Evolutionary conservation across 2,113 vertebrate species (phyloP), one percentile per base, ranked within the genome.

Genomic region (Oncorhynchus nerka): DNA sequence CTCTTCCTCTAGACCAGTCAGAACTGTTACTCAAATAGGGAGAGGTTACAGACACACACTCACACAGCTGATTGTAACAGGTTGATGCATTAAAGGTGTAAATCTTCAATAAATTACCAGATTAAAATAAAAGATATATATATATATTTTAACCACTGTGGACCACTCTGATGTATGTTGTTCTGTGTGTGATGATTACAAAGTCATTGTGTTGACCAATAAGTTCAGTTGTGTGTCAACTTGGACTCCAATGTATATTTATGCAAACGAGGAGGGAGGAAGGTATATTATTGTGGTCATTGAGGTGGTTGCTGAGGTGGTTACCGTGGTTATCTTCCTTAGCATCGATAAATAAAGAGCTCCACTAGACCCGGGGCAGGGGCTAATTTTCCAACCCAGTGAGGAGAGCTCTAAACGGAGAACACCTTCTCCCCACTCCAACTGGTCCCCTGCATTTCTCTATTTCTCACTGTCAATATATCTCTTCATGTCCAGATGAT

Each of bases 301-400:
- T 24, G 15, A 4, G 13, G 55, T 69, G 66, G n/a, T 55, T 49
- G 24, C 22, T 12, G 15, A 5, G 13, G 66, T 69, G 71, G n/a
- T 55, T 49, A 20, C 22, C 6, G 75, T 76, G 32, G 70, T 80
- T 88, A 85, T 85, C 85, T 81, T 78, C 75, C 75, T 87, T 83
- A 73, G 87, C 81, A 84, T 90, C 80, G 79, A 85, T 88, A 87
- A 88, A 85, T 73, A 79, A 70, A 79, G 81, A 72, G 81, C 78
- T 83, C 68, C 82, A 83, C 74, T 84, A 82, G 85, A 79, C 85
- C 87, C 85, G 73, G 78, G 72, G 80, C 64, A 79, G 69, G 28
- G 80, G 76, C 86, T 92, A 87, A 90, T 92, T 85, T 91, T 92
- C 88, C 86, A 73, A 90, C 75, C 81, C 86, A 92, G 83, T 88